These are phyloP conservation scores for Lethocerus indicus DNA, from an alignment of 1,140 invertebrate species.

Conservation along the genomic window DNA sequence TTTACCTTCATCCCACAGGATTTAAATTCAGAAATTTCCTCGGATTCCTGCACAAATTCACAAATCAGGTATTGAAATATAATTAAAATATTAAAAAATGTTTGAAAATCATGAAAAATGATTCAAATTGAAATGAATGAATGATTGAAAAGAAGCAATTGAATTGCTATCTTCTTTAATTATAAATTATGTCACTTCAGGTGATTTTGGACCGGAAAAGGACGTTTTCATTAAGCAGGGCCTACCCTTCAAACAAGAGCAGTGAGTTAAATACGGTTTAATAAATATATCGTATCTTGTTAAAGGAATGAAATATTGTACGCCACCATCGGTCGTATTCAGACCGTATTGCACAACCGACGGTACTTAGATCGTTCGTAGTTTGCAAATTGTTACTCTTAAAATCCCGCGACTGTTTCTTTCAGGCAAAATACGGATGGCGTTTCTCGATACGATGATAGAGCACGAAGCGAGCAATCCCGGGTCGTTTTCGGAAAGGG, in stretches of 20 bases:
- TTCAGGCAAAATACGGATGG: slow-evolving; percentile 22
- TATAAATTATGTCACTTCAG: too few species aligned
- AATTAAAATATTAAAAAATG: too few species aligned
- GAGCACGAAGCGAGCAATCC: slow-evolving; percentile 25
- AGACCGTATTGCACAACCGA: too few species aligned
- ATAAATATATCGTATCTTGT: not conserved
- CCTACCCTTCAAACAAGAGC: not conserved
- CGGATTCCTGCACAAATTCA: too few species aligned
- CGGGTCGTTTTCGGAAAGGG: slow-evolving; percentile 17
- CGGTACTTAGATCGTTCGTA: too few species aligned
- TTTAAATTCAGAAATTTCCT: slow-evolving; percentile 39
- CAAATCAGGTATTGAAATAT: too few species aligned
- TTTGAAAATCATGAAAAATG: too few species aligned
- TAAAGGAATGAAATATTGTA: not conserved
- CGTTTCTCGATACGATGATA: slow-evolving; percentile 41
- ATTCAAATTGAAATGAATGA: too few species aligned
- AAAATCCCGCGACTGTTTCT: not conserved
- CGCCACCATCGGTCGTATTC: too few species aligned
- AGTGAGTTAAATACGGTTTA: not conserved
- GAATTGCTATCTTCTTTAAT: too few species aligned
- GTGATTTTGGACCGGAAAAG: slow-evolving; percentile 14
- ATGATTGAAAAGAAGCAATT: slow-evolving; percentile 51
- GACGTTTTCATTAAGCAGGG: slow-evolving; percentile 5
- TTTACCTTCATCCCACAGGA: slow-evolving; percentile 34
- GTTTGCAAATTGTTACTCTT: too few species aligned